Evolutionary conservation across 2,888 invertebrate species (phyloP), one percentile per base, ranked within the genome.

Genomic region (Linyphia triangularis): DNA sequence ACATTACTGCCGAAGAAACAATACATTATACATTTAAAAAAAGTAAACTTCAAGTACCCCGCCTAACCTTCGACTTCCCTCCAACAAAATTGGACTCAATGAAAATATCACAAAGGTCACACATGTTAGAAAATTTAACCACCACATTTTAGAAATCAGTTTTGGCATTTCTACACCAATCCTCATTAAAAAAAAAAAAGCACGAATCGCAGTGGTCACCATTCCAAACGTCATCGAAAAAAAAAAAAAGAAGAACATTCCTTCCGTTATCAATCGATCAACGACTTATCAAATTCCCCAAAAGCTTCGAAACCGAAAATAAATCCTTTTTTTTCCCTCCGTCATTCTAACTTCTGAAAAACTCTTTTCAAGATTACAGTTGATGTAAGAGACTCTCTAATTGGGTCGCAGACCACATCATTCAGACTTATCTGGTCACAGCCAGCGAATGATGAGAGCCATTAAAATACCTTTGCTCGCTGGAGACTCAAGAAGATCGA

Each of bases 351-450:
- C n/a, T 51, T 51, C 51, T 51, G 51, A 51, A 51, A 51, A n/a
- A n/a, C n/a, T 51, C 3, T n/a, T 5, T 51, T n/a, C 51, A 51
- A 16, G 51, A 10, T 51, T n/a, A 51, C 16, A 51, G 51, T 51
- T 51, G 13, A 5, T 51, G 51, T n/a, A 51, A 51, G 51, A 51
- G 16, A 13, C 0, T 51, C 51, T 51, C 30, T 82, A 82, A 82
- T 82, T 82, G 72, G 82, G 61, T 82, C 82, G 24, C n/a, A 4
- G 7, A 13, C n/a, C 33, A 16, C 82, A 82, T 82, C 82, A 82
- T 63, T 82, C 82, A 82, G 40, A 30, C 72, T 82, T 82, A 82
- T 72, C 70, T 19, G 63, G 77, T 77, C 77, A 40, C 24, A 63
- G 13, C 30, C 19, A 51, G 51, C 16, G 51, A 51, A 2, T 6